phyloP scores from a whole-genome alignment of 2,888 invertebrate genomes.

The Cordylochernes scorpioides region DNA sequence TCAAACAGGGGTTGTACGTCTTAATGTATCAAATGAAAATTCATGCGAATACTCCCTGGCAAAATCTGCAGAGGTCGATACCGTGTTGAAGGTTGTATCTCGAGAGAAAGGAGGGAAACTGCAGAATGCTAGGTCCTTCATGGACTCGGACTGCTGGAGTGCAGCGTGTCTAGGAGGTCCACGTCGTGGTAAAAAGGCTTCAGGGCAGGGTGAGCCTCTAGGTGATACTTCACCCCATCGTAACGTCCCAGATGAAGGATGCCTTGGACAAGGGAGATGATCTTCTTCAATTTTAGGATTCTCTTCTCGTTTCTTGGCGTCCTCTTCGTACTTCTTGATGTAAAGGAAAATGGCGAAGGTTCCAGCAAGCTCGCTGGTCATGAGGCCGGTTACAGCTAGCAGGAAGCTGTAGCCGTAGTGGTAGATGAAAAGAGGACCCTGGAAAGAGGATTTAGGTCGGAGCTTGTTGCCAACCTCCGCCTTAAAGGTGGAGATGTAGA shows the following conservation, averaged over 20 bases:
- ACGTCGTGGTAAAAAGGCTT: constrained; percentile 3
- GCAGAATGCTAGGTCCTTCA: constrained; percentile 16
- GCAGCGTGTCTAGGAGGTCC: constrained; percentile 10
- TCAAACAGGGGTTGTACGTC: constrained; percentile 15
- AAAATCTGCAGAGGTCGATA: constrained; percentile 16
- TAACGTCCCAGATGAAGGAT: constrained; percentile 10
- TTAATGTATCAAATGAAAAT: constrained; percentile 15
- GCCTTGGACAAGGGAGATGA: constrained; percentile 9
- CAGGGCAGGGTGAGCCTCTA: constrained; percentile 7
- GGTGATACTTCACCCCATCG: constrained; percentile 7
- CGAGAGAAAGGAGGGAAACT: constrained; percentile 15
- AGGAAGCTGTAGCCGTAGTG: constrained; percentile 61
- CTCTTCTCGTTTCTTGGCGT: constrained; percentile 12
- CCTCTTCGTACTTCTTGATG: constrained; percentile 36
- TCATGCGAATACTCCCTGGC: constrained; percentile 15
- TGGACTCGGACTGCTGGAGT: constrained; percentile 15
- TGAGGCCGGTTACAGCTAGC: constrained; percentile 53
- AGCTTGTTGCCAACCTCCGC: constrained; percentile 66
- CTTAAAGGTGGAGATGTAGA: constrained; percentile 75
- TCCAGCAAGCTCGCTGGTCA: constrained; percentile 56
- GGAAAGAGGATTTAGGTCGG: constrained; percentile 44
- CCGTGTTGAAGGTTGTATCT: constrained; percentile 15
- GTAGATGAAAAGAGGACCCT: constrained; percentile 20
- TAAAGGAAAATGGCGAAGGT: constrained; percentile 62
- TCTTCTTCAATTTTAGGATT: constrained; percentile 7